Evolutionary conservation across 2,113 vertebrate genomes (phyloP), one percentile per base, ranked within the genome.

Genomic region (Nesogale talazaci): DNA sequence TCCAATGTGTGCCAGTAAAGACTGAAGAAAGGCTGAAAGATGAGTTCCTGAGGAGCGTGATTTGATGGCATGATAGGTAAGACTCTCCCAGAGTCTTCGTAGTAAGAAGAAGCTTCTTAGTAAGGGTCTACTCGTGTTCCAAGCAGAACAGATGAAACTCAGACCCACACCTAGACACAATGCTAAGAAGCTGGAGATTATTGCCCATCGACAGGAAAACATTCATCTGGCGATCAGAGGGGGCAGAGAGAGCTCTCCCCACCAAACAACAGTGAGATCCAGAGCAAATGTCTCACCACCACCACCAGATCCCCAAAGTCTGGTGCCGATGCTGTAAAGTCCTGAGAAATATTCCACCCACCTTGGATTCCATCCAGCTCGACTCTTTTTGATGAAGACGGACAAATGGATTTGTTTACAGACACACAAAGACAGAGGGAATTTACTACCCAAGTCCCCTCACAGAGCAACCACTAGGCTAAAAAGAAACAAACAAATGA

Each of bases 131-230:
- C 29, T 79, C 25, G 6, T 77, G 23, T 77, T 70, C 38, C 25
- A 19, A 83, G 81, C 78, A 79, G 91, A 82, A 40, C 7, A 65
- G 74, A 79, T 80, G n/a, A 82, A 38, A 57, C 72, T 77, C 61
- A 70, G 34, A 38, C 31, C 69, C 27, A 61, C 29, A 77, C 10
- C 31, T 20, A 67, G 70, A 25, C 22, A 16, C 17, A 46, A 31
- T 56, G 63, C 38, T 38, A 27, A 59, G 70, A 86, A 86, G 69
- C 31, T 79, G 81, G 74, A 67, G 42, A 86, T 36, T 7, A 40
- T 36, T 34, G 9, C 38, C 27, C 69, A 81, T 72, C 42, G 75
- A 70, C 19, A 74, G 14, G 31, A 83, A 56, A 89, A 10, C 25
- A 3, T 52, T 70, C 16, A 5, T 27, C 23, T n/a, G 19, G 15